These are phyloP conservation scores for Xestia rhomboidea DNA, from an alignment of 2,888 invertebrate species.

Conservation along the genomic window DNA sequence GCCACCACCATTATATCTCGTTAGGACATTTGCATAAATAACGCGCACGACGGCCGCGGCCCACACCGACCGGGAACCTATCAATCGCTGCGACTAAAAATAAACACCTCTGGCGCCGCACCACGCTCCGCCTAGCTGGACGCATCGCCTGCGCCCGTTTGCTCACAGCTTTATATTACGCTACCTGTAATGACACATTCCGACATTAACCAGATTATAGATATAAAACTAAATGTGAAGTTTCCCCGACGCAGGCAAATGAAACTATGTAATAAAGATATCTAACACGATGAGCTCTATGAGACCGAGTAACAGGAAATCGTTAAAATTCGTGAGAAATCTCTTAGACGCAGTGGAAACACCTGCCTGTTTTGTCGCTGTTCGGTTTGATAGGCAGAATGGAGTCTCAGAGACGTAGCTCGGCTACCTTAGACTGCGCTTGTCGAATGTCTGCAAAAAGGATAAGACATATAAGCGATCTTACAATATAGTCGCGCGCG, in stretches of 20 bases:
- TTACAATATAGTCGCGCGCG: slow-evolving; percentile 84
- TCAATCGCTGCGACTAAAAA: slow-evolving; percentile 87
- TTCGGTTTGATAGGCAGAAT: slow-evolving; percentile 61
- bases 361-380: slow-evolving; percentile 69
- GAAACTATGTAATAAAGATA: slow-evolving; percentile 87
- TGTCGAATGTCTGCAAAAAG: slow-evolving; percentile 77
- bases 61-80: slow-evolving; percentile 83
- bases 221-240: slow-evolving; percentile 79
- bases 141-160: slow-evolving; percentile 65
- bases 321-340: slow-evolving; percentile 89
- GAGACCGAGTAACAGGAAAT: slow-evolving; percentile 87
- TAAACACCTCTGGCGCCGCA: slow-evolving; percentile 82
- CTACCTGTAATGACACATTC: slow-evolving; percentile 83
- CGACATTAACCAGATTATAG: slow-evolving; percentile 84
- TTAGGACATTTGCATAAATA: slow-evolving; percentile 90
- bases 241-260: slow-evolving; percentile 81
- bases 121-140: slow-evolving; percentile 67
- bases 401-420: slow-evolving; percentile 19
- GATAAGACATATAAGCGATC: slow-evolving; percentile 80
- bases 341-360: slow-evolving; percentile 71
- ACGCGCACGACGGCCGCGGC: slow-evolving; percentile 81
- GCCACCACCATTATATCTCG: slow-evolving; percentile 87
- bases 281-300: slow-evolving; percentile 81
- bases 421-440: slow-evolving; percentile 60
- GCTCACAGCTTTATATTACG: slow-evolving; percentile 76